Evolutionary conservation across 2,113 vertebrate genomes (phyloP).

Genomic region (Macrotis lagotis): DNA sequence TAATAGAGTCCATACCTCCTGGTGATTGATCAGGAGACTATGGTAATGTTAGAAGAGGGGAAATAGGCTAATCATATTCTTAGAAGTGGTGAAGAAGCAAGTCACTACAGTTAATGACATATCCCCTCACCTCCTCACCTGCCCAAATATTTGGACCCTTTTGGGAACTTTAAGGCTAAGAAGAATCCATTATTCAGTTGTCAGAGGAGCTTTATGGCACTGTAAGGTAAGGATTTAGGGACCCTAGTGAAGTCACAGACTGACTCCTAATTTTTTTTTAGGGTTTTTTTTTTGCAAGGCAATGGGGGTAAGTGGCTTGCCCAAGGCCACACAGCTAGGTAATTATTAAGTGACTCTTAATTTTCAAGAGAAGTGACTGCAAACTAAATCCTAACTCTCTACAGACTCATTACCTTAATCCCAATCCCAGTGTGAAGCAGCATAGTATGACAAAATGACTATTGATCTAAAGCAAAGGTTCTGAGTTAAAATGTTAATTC

Average conservation of each 20-base stretch:
- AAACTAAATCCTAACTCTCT: background rate
- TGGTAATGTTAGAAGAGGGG: background rate
- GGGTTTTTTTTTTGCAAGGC: too few species aligned
- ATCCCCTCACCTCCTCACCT: background rate
- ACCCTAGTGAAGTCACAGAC: background rate
- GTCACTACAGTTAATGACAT: background rate
- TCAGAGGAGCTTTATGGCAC: background rate
- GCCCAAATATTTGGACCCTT: background rate
- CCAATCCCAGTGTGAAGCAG: background rate
- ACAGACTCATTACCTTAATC: background rate
- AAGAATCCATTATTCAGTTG: background rate
- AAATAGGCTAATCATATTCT: background rate
- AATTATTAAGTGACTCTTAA: too few species aligned
- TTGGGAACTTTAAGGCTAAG: background rate
- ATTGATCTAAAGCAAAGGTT: background rate
- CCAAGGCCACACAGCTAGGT: too few species aligned
- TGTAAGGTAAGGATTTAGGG: background rate
- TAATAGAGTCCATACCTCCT: background rate
- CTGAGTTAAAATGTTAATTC: too few species aligned
- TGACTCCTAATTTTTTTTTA: background rate
- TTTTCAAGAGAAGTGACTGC: background rate
- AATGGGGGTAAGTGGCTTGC: too few species aligned
- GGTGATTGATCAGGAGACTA: background rate
- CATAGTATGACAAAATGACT: background rate
- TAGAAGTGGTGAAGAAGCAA: background rate